A percentile compares a stretch with the other conserved stretches of the same genome.
phyloP scores from a whole-genome alignment of 2,797 vertebrate species.

The Microctenopoma stevenorrisi region DNA sequence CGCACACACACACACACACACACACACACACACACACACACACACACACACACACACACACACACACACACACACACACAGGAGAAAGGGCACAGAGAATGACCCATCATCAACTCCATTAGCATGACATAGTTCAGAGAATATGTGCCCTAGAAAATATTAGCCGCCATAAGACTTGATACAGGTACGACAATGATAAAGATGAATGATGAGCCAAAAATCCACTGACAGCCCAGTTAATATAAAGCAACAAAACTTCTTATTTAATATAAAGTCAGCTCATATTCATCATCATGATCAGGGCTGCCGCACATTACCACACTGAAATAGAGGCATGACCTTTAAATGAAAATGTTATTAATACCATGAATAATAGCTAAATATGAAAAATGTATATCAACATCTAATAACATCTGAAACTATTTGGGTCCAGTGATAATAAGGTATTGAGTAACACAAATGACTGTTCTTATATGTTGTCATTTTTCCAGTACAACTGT shows the following conservation, averaged over 20 bases:
- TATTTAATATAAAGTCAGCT: too few relatives aligned
- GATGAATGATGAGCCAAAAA: not conserved
- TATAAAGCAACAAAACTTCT: not conserved
- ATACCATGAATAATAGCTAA: too few relatives aligned
- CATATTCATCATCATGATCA: too few relatives aligned
- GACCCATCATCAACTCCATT: slow-evolving; percentile 54
- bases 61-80: not conserved
- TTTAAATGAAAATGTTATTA: too few relatives aligned
- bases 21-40: not conserved
- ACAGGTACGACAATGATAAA: slow-evolving; percentile 22
- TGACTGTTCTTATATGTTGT: not conserved
- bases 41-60: not conserved
- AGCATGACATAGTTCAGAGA: slow-evolving; percentile 57
- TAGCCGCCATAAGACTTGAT: slow-evolving; percentile 6
- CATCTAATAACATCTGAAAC: too few relatives aligned
- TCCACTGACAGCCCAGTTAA: not conserved
- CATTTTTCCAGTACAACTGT: not conserved
- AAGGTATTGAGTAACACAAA: not conserved
- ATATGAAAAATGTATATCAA: too few relatives aligned
- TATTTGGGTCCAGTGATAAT: not conserved
- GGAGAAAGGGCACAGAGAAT: slow-evolving; percentile 43
- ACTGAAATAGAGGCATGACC: too few relatives aligned
- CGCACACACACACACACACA: not conserved
- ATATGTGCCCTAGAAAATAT: slow-evolving; percentile 54
- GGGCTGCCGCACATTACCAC: too few relatives aligned